Percentiles rank a stretch among this genome's conserved stretches.
phyloP scores from a whole-genome alignment of 2,113 vertebrate species.

The Aplodontia rufa region DNA sequence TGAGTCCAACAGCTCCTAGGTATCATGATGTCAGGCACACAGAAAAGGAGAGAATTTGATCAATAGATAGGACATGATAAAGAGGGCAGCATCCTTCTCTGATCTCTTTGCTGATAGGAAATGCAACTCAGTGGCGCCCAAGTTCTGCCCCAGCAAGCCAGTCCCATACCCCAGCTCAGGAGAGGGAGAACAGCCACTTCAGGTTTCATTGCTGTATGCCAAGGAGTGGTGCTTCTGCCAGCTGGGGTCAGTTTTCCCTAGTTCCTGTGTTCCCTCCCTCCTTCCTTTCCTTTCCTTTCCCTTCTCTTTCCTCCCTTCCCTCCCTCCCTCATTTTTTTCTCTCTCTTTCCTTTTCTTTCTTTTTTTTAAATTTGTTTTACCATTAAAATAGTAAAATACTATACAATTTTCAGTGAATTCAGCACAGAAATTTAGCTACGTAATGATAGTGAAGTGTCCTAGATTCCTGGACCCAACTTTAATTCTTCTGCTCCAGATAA shows the following conservation, averaged over 20 bases:
- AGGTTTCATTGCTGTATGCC: not conserved
- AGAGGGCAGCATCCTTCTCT: slow-evolving; percentile 70
- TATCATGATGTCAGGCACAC: slow-evolving; percentile 67
- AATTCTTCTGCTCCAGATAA: not conserved
- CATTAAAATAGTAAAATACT: not conserved
- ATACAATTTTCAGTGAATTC: not conserved
- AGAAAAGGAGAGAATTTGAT: slow-evolving; percentile 66
- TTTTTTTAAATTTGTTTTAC: not conserved
- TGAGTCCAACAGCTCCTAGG: slow-evolving; percentile 12
- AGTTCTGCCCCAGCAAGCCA: slow-evolving; percentile 46
- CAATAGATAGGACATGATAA: slow-evolving; percentile 53
- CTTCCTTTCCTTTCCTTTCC: not conserved
- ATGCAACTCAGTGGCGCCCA: slow-evolving; percentile 64
- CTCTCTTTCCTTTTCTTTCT: too few species aligned
- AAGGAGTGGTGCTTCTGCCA: not conserved
- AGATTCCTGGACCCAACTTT: not conserved
- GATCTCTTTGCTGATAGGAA: slow-evolving; percentile 74
- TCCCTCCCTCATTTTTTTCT: too few species aligned
- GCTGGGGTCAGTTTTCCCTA: not conserved
- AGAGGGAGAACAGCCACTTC: not conserved
- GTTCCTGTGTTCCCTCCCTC: not conserved
- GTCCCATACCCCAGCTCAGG: not conserved
- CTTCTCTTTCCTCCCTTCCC: not conserved
- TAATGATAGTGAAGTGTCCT: not conserved
- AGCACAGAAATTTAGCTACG: not conserved